Evolutionary conservation across 2,888 invertebrate genomes (phyloP), one percentile per base, ranked within the genome.

Genomic region (Polydrusus pterygomalis): DNA sequence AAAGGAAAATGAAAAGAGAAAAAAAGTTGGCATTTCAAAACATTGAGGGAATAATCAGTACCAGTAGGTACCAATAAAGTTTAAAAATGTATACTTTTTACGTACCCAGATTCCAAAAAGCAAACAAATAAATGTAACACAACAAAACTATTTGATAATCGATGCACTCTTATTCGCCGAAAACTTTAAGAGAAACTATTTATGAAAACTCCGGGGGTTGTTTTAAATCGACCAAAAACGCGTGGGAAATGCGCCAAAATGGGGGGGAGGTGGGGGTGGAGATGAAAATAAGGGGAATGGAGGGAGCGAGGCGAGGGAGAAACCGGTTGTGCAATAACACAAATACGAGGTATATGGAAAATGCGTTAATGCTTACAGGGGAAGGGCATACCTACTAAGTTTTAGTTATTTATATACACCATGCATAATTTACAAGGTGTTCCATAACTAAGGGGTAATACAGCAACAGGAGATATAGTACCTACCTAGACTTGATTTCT

Each of bases 231-330:
- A 40, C 20, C 10, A 6, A 25, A 43, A 38, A 20, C n/a, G 68
- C 68, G 68, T 68, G 68, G 68, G 68, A 38, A n/a, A n/a, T 68
- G 58, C 58, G 58, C 38, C 34, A 38, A 38, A 38, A 54, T 20
- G 38, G 43, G 38, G 54, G 54, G 68, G 20, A 56, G 67, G 18
- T 17, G 43, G 38, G 54, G 54, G 68, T 43, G 68, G 67, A 38
- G 11, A 38, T 18, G 34, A 56, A 56, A 13, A 15, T 25, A 43
- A 17, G 47, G 17, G 17, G 47, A 17, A 15, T 5, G 17, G 8
- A 34, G 49, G 17, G 47, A 25, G n/a, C 17, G 20, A 9, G 49
- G 49, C 15, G 25, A 17, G 18, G 49, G 47, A 18, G 34, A 51
- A 65, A 17, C 17, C 10, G 38, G 18, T 49, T 18, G 43, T 49